Percentiles rank a stretch among this genome's conserved stretches.
phyloP scores from a whole-genome alignment of 1,140 invertebrate genomes.

The Drosophila tani region DNA sequence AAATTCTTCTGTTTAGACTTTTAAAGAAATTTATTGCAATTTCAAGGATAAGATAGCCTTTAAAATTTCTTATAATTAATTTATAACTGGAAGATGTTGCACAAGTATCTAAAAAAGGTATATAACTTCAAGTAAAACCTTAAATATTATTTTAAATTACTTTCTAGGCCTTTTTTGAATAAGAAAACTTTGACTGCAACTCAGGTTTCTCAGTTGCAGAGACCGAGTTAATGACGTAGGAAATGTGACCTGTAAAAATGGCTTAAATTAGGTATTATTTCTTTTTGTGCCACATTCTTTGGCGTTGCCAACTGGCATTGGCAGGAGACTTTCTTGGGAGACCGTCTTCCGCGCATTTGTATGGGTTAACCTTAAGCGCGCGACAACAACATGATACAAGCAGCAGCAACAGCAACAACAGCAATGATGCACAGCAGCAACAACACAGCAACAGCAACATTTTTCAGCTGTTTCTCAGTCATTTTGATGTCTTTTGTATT shows the following conservation, averaged over 20 bases:
- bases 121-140: background rate
- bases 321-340: conserved; percentile 26
- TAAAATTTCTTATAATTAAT: background rate
- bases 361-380: conserved; percentile 45
- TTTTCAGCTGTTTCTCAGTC: conserved; percentile 81
- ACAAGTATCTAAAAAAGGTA: background rate
- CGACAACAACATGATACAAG: conserved; percentile 45
- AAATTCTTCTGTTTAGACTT: no score
- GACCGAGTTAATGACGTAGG: conserved; percentile 12
- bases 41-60: background rate
- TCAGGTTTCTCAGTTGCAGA: conserved; percentile 15
- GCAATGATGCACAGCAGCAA: conserved; percentile 29
- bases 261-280: conserved; percentile 26
- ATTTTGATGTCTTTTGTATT: conserved; percentile 47
- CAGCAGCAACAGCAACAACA: conserved; percentile 26
- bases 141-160: background rate
- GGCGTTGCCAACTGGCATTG: conserved; percentile 6
- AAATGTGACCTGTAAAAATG: conserved; percentile 31
- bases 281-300: conserved; percentile 33
- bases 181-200: conserved; percentile 11
- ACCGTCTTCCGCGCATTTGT: conserved; percentile 28
- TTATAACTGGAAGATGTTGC: no score
- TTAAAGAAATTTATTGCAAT: background rate
- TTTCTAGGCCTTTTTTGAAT: background rate
- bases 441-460: conserved; percentile 61